These are phyloP conservation scores for Chloropsis cyanopogon DNA, from an alignment of 2,113 vertebrate species.

Conservation along the genomic window DNA sequence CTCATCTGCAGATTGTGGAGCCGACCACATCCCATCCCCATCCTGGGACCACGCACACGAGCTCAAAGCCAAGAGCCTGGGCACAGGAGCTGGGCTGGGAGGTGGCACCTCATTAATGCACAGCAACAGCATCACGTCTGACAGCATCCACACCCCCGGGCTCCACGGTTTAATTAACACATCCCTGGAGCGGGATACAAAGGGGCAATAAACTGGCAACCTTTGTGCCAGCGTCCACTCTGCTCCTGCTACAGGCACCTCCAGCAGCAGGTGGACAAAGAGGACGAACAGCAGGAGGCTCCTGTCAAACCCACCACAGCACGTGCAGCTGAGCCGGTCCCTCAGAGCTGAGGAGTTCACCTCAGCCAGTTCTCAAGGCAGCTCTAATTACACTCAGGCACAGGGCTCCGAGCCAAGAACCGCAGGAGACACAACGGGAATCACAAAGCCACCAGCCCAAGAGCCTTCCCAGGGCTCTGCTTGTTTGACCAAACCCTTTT, in stretches of 20 bases:
- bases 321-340: neutral
- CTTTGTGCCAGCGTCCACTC: neutral
- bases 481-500: neutral
- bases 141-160: accelerated
- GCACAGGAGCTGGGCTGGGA: neutral
- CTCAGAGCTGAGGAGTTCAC: neutral
- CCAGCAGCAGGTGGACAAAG: accelerated
- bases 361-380: neutral
- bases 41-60: accelerated
- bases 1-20: neutral
- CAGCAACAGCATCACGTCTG: accelerated
- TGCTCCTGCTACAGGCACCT: neutral
- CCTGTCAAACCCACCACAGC: neutral
- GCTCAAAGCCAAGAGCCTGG: neutral
- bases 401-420: neutral
- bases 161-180: accelerated
- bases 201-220: neutral
- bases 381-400: neutral
- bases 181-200: accelerated
- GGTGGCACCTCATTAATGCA: neutral
- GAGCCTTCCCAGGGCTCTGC: neutral
- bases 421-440: neutral
- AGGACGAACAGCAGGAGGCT: neutral
- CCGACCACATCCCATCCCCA: accelerated
- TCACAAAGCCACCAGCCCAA: neutral